Evolutionary conservation across 2,888 invertebrate species (phyloP), one percentile per base, ranked within the genome.

Genomic region (Drosophila macrospina): DNA sequence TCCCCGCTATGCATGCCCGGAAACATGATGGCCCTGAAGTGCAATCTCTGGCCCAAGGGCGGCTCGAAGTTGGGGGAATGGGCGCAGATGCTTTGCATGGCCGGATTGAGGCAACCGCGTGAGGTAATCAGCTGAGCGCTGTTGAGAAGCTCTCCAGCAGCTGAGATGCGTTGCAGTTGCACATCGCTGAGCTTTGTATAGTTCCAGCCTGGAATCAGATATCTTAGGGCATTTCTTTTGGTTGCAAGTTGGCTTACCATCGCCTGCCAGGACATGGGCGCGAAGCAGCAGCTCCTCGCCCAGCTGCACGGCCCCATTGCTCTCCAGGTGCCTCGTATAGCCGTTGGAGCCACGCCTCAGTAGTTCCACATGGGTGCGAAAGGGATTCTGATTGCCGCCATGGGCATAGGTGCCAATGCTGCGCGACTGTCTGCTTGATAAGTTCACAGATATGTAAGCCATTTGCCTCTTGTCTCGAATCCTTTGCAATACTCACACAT

Each of bases 1-100:
- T 94, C 94, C 1, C 93, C 94, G 74, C 93, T 93, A 16, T 91
- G 91, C 92, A 94, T 94, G 11, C 93, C 94, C 66, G 94, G 93
- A 79, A 94, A 94, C 92, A 94, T 93, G 41, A 94, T 93, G 0
- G 94, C 94, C 51, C 93, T 92, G 70, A 93, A 93, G 42, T 91
- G 90, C 26, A 93, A 71, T 2, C 92, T 90, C 59, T 93, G 92
- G 0, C 92, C 91, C 34, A 94, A 79, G 0, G 93, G 93, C 11
- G 90, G 87, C 39, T 92, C 92, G 52, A 92, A 91, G 20, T 89
- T 83, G 5, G 93, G 93, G 16, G 92, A 88, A 60, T 91, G 91
- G 0, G 93, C 91, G 66, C 93, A 93, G 5, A 94, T 88, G 37
- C 90, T 89, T 37, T 91, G 91, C 92, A 93, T 93, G 15, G 91